Conservation (phyloP, 1,140 invertebrate genomes). For the Hyposmocoma kahamanoa region DNA sequence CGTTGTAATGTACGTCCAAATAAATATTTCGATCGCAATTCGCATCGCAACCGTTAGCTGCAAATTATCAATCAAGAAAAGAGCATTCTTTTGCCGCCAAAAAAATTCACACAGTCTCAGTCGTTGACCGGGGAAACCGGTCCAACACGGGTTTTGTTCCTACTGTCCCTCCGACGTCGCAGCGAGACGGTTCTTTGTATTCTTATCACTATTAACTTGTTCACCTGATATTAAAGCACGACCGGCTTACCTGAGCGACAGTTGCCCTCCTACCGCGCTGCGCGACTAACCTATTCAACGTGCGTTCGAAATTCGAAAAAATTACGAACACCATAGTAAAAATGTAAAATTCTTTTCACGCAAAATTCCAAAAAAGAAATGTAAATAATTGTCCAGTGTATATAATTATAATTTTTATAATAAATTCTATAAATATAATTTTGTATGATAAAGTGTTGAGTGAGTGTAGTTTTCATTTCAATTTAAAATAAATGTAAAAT, state of each 20-base stretch:
- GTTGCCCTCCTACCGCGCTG: not conserved
- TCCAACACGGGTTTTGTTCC: slow-evolving; percentile 5
- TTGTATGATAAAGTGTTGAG: not conserved
- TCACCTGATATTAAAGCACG: not conserved
- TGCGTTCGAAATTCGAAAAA: no score
- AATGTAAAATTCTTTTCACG: no score
- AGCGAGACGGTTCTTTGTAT: slow-evolving; percentile 7
- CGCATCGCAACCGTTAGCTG: no score
- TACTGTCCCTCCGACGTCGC: not conserved
- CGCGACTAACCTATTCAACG: no score
- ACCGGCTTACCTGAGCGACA: not conserved
- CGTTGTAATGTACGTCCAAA: no score
- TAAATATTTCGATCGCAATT: no score
- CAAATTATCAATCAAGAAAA: no score
- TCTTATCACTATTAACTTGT: slow-evolving; percentile 24
- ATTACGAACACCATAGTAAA: no score
- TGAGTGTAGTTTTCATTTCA: not conserved
- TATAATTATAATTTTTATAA: not conserved
- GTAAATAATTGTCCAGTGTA: not conserved
- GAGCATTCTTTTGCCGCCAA: no score
- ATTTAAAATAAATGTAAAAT: not conserved
- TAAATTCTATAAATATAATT: not conserved
- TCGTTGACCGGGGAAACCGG: slow-evolving; percentile 38
- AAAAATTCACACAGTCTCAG: slow-evolving; percentile 23
- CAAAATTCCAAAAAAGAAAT: no score